Evolutionary conservation across 2,113 vertebrate genomes (phyloP).

Genomic region (Sander lucioperca): DNA sequence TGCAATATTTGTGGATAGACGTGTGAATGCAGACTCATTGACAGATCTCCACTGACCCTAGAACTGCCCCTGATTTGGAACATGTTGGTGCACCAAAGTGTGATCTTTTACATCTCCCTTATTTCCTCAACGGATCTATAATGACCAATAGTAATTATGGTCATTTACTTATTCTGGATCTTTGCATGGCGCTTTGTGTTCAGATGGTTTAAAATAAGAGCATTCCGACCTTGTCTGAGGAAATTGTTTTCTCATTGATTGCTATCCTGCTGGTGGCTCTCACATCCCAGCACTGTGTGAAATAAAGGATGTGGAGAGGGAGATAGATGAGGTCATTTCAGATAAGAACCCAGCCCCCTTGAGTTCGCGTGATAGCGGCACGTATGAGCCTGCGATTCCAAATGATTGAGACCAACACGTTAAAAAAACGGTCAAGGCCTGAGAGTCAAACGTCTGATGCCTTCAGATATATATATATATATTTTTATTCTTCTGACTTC

Average conservation of each 20-base stretch:
- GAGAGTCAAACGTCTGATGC: slow-evolving; percentile 20
- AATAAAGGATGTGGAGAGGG: slow-evolving; percentile 42
- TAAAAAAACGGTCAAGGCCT: slow-evolving; percentile 6
- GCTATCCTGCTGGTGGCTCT: slow-evolving; percentile 45
- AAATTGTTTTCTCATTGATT: slow-evolving; percentile 54
- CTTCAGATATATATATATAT: slow-evolving; percentile 26
- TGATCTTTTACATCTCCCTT: slow-evolving; percentile 12
- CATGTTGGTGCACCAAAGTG: slow-evolving; percentile 13
- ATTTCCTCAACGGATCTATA: slow-evolving; percentile 2
- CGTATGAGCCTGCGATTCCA: slow-evolving; percentile 2
- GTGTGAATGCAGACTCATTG: too few species aligned
- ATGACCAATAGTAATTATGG: background rate
- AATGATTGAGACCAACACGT: slow-evolving; percentile 48
- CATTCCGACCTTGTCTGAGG: slow-evolving; percentile 47
- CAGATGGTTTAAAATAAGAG: slow-evolving; percentile 20
- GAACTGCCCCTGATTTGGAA: background rate
- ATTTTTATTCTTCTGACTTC: slow-evolving; percentile 23
- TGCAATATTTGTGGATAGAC: background rate
- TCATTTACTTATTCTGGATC: background rate
- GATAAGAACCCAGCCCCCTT: slow-evolving; percentile 51
- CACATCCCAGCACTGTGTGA: slow-evolving; percentile 14
- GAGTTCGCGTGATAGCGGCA: slow-evolving; percentile 50
- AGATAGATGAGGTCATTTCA: slow-evolving; percentile 56
- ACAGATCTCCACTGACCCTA: background rate
- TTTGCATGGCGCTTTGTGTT: background rate